These are phyloP conservation scores for Drosophila biarmipes DNA, from an alignment of 1,140 invertebrate species.

Conservation along the genomic window DNA sequence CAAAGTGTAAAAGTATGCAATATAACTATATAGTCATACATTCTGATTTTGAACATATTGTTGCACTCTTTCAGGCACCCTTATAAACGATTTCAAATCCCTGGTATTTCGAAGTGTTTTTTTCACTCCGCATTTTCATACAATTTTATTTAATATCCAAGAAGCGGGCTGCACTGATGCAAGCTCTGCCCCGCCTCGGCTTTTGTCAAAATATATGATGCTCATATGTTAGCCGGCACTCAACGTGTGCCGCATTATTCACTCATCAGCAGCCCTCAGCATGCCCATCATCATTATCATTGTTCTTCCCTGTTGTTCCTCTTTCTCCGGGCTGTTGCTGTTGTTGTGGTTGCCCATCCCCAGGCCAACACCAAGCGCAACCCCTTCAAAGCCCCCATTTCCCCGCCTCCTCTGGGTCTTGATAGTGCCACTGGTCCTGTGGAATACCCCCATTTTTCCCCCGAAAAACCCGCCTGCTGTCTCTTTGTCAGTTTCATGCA, in stretches of 20 bases:
- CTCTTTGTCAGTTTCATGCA: slow-evolving; percentile 65
- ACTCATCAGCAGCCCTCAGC: slow-evolving; percentile 71
- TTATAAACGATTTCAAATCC: too few relatives aligned
- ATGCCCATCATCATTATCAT: slow-evolving; percentile 75
- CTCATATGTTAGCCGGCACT: slow-evolving; percentile 74
- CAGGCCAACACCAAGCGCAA: not conserved
- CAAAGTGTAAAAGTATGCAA: too few relatives aligned
- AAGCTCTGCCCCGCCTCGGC: slow-evolving; percentile 21
- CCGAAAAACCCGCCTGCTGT: slow-evolving; percentile 26
- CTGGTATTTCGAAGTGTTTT: not conserved
- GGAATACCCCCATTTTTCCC: not conserved
- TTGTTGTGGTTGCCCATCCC: slow-evolving; percentile 19
- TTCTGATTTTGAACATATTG: too few relatives aligned
- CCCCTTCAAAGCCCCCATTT: not conserved
- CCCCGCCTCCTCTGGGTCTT: slow-evolving; percentile 15
- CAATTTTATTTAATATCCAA: not conserved
- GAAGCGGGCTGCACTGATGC: slow-evolving; percentile 6
- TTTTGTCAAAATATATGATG: slow-evolving; percentile 74
- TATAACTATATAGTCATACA: too few relatives aligned
- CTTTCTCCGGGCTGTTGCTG: slow-evolving; percentile 12
- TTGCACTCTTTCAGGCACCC: too few relatives aligned
- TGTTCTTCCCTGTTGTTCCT: slow-evolving; percentile 56
- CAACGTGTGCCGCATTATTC: slow-evolving; percentile 75
- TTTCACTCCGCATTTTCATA: not conserved
- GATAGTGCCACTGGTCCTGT: slow-evolving; percentile 34